phyloP scores from a whole-genome alignment of 2,113 vertebrate species.

The Proterorhinus semilunaris region DNA sequence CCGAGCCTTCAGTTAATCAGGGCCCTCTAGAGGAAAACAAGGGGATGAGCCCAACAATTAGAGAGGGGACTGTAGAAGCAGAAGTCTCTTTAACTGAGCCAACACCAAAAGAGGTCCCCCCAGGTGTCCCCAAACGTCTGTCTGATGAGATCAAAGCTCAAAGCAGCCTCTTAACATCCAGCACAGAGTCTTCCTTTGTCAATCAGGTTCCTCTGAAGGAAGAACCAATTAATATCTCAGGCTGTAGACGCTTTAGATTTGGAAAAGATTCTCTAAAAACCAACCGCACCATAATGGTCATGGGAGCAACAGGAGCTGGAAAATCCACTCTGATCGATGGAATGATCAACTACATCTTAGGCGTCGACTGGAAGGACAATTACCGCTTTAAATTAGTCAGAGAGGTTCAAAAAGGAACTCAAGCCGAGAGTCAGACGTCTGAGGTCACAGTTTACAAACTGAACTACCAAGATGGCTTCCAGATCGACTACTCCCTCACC shows the following conservation, averaged over 20 bases:
- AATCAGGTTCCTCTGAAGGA: slow-evolving; percentile 12
- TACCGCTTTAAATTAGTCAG: slow-evolving; percentile 50
- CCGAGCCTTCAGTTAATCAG: too few relatives aligned
- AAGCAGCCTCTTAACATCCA: not conserved
- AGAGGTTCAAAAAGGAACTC: slow-evolving; percentile 16
- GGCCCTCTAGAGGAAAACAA: too few relatives aligned
- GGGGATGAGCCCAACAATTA: too few relatives aligned
- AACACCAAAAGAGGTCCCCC: too few relatives aligned
- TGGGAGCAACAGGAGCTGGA: slow-evolving; percentile 61
- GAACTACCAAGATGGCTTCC: slow-evolving; percentile 40
- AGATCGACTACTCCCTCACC: slow-evolving; percentile 48
- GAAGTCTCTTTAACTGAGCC: not conserved
- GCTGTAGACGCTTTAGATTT: slow-evolving; percentile 26
- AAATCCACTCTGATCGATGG: slow-evolving; percentile 54
- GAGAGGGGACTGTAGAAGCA: not conserved
- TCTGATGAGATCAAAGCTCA: slow-evolving; percentile 9
- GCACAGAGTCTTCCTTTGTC: not conserved
- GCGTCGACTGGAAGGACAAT: slow-evolving; percentile 42
- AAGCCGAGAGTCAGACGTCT: slow-evolving; percentile 61
- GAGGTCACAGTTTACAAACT: slow-evolving; percentile 61
- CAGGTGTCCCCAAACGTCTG: not conserved
- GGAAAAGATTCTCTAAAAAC: not conserved
- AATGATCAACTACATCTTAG: slow-evolving; percentile 60
- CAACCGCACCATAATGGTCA: slow-evolving; percentile 55
- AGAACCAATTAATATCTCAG: not conserved